Conservation (phyloP, 2,113 vertebrate genomes). For the Edolisoma coerulescens region DNA sequence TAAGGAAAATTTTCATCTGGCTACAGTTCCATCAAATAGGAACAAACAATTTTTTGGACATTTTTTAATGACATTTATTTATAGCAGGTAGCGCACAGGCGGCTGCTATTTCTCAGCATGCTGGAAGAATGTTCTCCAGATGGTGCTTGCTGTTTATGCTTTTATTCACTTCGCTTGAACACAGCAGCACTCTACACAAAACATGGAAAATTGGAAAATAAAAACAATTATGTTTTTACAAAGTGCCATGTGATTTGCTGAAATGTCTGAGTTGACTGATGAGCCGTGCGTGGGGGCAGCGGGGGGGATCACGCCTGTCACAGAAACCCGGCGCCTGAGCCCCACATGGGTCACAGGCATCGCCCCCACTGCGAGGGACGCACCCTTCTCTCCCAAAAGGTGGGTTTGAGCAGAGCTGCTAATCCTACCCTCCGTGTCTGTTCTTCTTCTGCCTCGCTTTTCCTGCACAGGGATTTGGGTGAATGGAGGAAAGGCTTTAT, state of each 20-base stretch:
- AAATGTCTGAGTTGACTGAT: neutral
- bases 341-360: neutral
- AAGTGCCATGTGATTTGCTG: conserved; percentile 40
- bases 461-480: neutral
- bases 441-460: neutral
- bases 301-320: neutral
- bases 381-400: neutral
- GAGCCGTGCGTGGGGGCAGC: neutral
- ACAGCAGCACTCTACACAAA: conserved; percentile 57
- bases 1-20: conserved; percentile 55
- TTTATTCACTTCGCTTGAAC: conserved; percentile 67
- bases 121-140: conserved; percentile 77
- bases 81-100: conserved; percentile 75
- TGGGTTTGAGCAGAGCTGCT: neutral
- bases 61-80: conserved; percentile 73
- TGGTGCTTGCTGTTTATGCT: conserved; percentile 74
- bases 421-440: rapidly evolving
- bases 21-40: conserved; percentile 66
- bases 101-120: conserved; percentile 71
- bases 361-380: neutral
- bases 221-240: conserved; percentile 49
- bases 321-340: rapidly evolving
- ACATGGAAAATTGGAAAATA: conserved; percentile 61
- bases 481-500: neutral
- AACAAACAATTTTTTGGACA: conserved; percentile 49